Percentiles rank a stretch among this genome's conserved stretches.
Evolutionary conservation across 2,113 vertebrate species (phyloP).

Genomic region (Campylomormyrus numenius): DNA sequence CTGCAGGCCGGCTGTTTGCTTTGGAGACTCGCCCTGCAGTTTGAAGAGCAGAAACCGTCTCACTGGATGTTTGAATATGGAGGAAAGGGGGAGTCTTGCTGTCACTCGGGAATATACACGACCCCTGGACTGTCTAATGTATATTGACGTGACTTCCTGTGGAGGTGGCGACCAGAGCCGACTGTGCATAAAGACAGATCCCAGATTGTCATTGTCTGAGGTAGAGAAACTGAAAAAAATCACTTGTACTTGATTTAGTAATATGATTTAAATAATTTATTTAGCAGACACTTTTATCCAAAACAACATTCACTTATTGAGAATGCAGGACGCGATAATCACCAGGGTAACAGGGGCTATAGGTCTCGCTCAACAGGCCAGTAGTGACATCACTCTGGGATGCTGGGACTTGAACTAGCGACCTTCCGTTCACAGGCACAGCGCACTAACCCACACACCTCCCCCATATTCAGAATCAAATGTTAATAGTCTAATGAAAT

Average conservation of each 20-base stretch:
- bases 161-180: neutral
- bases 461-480: neutral
- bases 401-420: neutral
- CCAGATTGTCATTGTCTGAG: neutral
- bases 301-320: neutral
- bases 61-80: conserved; percentile 35
- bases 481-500: neutral
- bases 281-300: neutral
- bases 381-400: neutral
- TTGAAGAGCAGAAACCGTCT: conserved; percentile 24
- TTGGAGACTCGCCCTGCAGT: neutral
- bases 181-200: neutral
- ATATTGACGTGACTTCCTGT: conserved; percentile 13
- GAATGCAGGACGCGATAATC: neutral
- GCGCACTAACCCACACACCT: neutral
- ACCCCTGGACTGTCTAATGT: conserved; percentile 20
- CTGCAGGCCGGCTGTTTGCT: neutral
- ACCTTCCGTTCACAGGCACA: neutral
- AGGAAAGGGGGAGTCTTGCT: neutral
- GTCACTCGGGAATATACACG: neutral
- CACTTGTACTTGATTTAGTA: neutral
- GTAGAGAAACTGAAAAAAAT: neutral
- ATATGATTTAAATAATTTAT: neutral
- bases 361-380: neutral
- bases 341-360: neutral